Percentiles rank a stretch among this genome's conserved stretches.
phyloP scores from a whole-genome alignment of 2,113 vertebrate genomes.

The Telmatochromis bifrenatus region DNA sequence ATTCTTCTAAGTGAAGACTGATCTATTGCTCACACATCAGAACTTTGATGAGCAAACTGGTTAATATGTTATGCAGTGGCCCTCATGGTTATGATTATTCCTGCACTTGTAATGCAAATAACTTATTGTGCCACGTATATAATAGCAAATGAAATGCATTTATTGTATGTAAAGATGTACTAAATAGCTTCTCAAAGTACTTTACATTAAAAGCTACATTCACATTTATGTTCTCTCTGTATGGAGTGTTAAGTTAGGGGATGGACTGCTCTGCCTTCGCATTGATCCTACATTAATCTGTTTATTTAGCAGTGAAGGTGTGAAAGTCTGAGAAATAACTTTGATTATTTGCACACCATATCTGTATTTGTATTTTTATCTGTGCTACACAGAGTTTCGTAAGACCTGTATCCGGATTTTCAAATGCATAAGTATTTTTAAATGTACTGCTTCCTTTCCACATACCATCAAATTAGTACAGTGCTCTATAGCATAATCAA shows the following conservation, averaged over 20 bases:
- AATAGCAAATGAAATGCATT: background rate
- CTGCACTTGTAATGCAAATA: background rate
- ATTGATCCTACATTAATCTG: background rate
- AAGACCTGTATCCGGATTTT: background rate
- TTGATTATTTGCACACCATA: background rate
- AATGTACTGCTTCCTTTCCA: background rate
- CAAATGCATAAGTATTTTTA: background rate
- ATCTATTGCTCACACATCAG: background rate
- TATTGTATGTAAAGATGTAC: background rate
- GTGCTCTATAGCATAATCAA: background rate
- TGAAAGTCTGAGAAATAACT: background rate
- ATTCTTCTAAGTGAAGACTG: background rate
- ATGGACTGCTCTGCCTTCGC: background rate
- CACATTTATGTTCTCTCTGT: background rate
- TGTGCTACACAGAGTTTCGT: background rate
- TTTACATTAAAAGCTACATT: background rate
- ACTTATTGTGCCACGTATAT: background rate
- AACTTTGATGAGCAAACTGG: background rate
- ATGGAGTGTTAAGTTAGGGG: background rate
- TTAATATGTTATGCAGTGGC: background rate
- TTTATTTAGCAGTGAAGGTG: background rate
- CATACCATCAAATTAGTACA: background rate
- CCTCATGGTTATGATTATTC: background rate
- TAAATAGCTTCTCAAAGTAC: background rate
- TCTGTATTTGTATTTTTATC: background rate